Base-by-base conservation (phyloP, 2,888 invertebrate genomes). In the Xestobium rufovillosum region DNA sequence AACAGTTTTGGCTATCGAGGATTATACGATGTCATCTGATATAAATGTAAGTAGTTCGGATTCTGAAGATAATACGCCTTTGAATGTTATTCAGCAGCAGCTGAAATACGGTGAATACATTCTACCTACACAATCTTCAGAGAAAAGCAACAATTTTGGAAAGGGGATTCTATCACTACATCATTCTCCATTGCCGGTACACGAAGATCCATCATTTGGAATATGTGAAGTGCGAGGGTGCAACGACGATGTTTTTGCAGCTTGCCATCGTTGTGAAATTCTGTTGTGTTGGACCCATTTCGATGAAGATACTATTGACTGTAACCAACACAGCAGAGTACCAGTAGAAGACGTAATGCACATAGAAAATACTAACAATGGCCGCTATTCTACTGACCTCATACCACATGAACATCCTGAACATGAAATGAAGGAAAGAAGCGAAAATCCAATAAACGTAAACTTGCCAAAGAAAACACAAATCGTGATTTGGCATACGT, bases 401-500 rank as follows among this genome's bases (percentile, higher is more conserved):
- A n/a, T n/a, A n/a, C n/a, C n/a, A n/a, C n/a, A n/a, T n/a, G n/a
- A n/a, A n/a, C n/a, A n/a, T n/a, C n/a, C n/a, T n/a, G n/a, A n/a
- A n/a, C n/a, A n/a, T n/a, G n/a, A n/a, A n/a, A n/a, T n/a, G n/a
- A 19, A 19, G 23, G 23, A 19, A 19, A 19, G 23, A 19, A 19
- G 6, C 6, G 23, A 19, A 6, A n/a, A 19, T 6, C n/a, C 6
- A 34, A 41, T 28, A 34, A 34, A 31, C 30, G 27, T 31, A 28
- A 34, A 30, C 11, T 34, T 11, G 41, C 41, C 16, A 34, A 41
- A 41, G 14, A 8, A 28, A 28, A 36, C 11, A 34, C 29, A 26
- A 27, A 42, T 36, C 17, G 11, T 11, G 42, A 39, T 27, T n/a
- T 39, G 15, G 39, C 30, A 32, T 42, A 42, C 31, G 28, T 34